phyloP scores from a whole-genome alignment of 2,888 invertebrate genomes.

The Papilio protenor region DNA sequence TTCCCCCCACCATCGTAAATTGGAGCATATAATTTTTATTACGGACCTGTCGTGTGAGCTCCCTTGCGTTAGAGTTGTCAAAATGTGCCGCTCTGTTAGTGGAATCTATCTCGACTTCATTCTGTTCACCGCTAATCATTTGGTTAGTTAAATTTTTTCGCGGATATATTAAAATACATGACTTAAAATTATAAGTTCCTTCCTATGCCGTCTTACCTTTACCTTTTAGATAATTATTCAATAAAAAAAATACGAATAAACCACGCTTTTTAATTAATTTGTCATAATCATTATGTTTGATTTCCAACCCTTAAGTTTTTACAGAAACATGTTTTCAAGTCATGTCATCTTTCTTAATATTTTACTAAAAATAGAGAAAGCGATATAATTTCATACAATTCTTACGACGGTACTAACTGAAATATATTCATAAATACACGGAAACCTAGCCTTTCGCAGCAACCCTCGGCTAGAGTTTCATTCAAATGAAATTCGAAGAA shows the following conservation, averaged over 20 bases:
- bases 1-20: slow-evolving; percentile 75
- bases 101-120: neutral
- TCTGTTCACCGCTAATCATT: neutral
- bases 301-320: too few species aligned
- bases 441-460: neutral
- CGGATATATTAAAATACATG: too few species aligned
- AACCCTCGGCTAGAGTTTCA: neutral
- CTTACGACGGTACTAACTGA: too few species aligned
- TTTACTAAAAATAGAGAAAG: too few species aligned
- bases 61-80: slow-evolving; percentile 60
- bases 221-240: neutral
- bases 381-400: too few species aligned
- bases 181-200: neutral
- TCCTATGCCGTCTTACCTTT: neutral
- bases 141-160: neutral
- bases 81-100: slow-evolving; percentile 46
- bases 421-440: neutral
- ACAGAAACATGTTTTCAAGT: too few species aligned
- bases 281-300: too few species aligned
- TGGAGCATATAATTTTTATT: slow-evolving; percentile 85
- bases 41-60: slow-evolving; percentile 78
- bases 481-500: neutral
- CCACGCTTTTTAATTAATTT: too few species aligned
- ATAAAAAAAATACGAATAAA: too few species aligned
- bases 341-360: too few species aligned